Conservation (phyloP, 1,140 invertebrate genomes). For the Campoletis sonorensis region DNA sequence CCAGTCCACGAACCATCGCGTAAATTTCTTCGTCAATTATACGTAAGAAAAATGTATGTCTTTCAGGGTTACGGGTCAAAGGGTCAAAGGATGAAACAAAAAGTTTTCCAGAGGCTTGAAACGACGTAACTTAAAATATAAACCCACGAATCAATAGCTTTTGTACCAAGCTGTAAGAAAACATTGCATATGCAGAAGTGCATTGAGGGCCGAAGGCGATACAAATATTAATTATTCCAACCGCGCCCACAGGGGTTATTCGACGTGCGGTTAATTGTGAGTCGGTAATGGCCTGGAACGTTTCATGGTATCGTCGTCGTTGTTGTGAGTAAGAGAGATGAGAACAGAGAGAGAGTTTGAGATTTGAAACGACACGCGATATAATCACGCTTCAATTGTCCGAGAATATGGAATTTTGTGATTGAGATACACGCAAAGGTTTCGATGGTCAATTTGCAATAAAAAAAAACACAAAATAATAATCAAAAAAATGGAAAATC, state of each 20-base stretch:
- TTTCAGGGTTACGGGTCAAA: too few relatives aligned
- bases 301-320: conserved; percentile 33
- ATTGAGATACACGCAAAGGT: too few relatives aligned
- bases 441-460: background rate
- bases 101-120: background rate
- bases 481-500: background rate
- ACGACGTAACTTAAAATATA: background rate
- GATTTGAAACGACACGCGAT: conserved; percentile 12
- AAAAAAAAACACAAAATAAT: background rate
- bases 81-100: too few relatives aligned
- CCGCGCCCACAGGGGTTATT: conserved; percentile 42
- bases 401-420: too few relatives aligned
- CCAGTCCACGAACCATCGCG: too few relatives aligned
- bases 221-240: conserved; percentile 43
- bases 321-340: background rate
- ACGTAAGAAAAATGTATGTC: too few relatives aligned
- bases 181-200: background rate
- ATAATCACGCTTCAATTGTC: conserved; percentile 8
- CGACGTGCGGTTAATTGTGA: conserved; percentile 31
- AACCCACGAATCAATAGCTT: background rate
- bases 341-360: background rate
- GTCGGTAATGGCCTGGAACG: conserved; percentile 41
- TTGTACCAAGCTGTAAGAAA: background rate
- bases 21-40: too few relatives aligned
- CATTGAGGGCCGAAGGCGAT: background rate